Conservation (phyloP, 2,113 vertebrate species). For the Ceyx margarethae region DNA sequence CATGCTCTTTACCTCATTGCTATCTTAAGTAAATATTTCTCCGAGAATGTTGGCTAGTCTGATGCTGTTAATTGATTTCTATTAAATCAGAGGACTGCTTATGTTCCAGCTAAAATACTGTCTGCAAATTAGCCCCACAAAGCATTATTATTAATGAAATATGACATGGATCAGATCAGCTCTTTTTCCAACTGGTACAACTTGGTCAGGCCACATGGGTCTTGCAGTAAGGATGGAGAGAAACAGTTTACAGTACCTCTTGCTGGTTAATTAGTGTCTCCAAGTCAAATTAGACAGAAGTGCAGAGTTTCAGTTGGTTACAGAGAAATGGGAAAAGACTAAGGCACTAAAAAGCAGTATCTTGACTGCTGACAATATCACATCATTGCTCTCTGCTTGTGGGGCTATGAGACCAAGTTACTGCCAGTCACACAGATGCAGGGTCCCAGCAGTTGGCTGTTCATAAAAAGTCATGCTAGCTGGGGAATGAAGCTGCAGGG, state of each 20-base stretch:
- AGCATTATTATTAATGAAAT: not conserved
- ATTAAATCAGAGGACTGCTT: not conserved
- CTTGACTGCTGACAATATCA: not conserved
- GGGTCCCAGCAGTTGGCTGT: not conserved
- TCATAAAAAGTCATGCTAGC: not conserved
- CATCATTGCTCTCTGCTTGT: accelerated
- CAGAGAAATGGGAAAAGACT: not conserved
- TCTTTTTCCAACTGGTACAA: not conserved
- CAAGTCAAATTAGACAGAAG: not conserved
- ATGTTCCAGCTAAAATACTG: not conserved
- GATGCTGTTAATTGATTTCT: constrained; percentile 42
- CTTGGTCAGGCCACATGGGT: not conserved
- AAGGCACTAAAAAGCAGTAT: not conserved
- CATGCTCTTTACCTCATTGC: constrained; percentile 39
- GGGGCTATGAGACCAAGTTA: not conserved
- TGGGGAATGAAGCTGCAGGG: accelerated
- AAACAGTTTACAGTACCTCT: not conserved
- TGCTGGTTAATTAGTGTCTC: constrained; percentile 5
- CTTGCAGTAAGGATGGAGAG: not conserved
- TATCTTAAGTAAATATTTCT: constrained; percentile 63
- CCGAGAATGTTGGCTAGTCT: not conserved
- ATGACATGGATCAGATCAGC: accelerated
- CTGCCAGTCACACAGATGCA: not conserved
- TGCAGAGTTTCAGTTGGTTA: not conserved
- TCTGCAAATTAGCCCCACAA: not conserved